Percentiles rank a stretch among this genome's conserved stretches.
phyloP scores from a whole-genome alignment of 2,113 vertebrate genomes.

The Strix uralensis region DNA sequence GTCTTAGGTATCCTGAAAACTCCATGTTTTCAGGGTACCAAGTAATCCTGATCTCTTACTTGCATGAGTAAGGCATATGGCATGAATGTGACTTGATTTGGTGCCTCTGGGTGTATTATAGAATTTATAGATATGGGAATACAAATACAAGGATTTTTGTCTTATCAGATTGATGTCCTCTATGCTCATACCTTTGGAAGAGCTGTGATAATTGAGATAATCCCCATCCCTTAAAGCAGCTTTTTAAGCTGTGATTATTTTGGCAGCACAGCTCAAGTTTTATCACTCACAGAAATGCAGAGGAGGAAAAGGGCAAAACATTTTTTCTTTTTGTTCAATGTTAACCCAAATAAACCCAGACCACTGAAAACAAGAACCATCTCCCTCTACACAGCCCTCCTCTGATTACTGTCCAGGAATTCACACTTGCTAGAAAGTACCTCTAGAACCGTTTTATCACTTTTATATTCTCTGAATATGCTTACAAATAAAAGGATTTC shows the following conservation, averaged over 20 bases:
- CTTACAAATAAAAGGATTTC: background rate
- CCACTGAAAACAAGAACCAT: background rate
- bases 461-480: background rate
- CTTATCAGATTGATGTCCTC: slow-evolving; percentile 64
- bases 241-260: slow-evolving; percentile 59
- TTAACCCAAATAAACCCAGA: slow-evolving; percentile 14
- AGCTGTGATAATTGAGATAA: slow-evolving; percentile 63
- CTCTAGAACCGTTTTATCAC: background rate
- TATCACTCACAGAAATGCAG: slow-evolving; percentile 30
- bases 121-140: slow-evolving; percentile 35
- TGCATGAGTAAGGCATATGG: background rate
- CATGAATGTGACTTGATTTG: background rate
- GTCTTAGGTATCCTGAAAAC: background rate
- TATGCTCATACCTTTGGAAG: slow-evolving; percentile 49
- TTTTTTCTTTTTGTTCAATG: background rate
- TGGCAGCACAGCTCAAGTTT: slow-evolving; percentile 49
- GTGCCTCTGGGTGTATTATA: slow-evolving; percentile 15
- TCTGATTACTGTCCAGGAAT: background rate
- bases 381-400: background rate
- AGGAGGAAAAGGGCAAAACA: background rate
- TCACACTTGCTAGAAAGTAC: background rate
- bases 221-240: slow-evolving; percentile 45
- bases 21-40: background rate
- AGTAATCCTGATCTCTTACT: background rate
- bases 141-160: slow-evolving; percentile 48